phyloP scores from a whole-genome alignment of 2,797 vertebrate genomes.

The Mormyrops boulengeri region DNA sequence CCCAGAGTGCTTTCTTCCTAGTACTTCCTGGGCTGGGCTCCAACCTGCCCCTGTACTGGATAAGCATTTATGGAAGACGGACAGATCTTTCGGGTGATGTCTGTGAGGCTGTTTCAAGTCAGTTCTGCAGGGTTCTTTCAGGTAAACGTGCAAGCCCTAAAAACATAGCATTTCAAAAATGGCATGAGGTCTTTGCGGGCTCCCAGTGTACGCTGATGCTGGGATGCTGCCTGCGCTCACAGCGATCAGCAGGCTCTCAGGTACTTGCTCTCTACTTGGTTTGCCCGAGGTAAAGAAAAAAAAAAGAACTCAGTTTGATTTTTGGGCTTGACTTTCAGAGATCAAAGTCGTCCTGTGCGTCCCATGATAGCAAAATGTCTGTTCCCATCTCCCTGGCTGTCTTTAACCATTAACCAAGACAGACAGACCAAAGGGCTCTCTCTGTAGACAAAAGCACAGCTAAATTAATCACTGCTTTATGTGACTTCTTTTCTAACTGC shows the following conservation, averaged over 20 bases:
- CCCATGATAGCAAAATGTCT: slow-evolving; percentile 1
- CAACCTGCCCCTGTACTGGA: not conserved
- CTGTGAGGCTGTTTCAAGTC: not conserved
- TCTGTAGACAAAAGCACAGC: not conserved
- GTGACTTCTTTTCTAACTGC: not conserved
- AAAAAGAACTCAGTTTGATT: slow-evolving; percentile 1
- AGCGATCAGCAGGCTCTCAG: not conserved
- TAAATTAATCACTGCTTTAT: slow-evolving; percentile 16
- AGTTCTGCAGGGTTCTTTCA: not conserved
- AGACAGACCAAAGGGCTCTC: slow-evolving; percentile 8
- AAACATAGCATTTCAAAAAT: not conserved
- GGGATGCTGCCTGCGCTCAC: not conserved
- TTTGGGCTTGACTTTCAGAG: slow-evolving; percentile 19
- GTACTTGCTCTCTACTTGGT: not conserved
- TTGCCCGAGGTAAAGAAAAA: slow-evolving; percentile 8
- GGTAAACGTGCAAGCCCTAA: not conserved
- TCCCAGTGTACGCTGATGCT: not conserved
- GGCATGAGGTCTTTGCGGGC: not conserved
- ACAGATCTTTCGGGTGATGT: not conserved
- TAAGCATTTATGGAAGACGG: not conserved
- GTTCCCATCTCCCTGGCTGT: not conserved
- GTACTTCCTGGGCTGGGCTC: not conserved
- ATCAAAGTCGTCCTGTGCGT: slow-evolving; percentile 15
- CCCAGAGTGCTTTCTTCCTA: not conserved
- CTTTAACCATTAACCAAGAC: slow-evolving; percentile 1